A percentile compares a stretch with the other conserved stretches of the same genome.
phyloP scores from a whole-genome alignment of 2,888 invertebrate genomes.

The Abscondita cerata region DNA sequence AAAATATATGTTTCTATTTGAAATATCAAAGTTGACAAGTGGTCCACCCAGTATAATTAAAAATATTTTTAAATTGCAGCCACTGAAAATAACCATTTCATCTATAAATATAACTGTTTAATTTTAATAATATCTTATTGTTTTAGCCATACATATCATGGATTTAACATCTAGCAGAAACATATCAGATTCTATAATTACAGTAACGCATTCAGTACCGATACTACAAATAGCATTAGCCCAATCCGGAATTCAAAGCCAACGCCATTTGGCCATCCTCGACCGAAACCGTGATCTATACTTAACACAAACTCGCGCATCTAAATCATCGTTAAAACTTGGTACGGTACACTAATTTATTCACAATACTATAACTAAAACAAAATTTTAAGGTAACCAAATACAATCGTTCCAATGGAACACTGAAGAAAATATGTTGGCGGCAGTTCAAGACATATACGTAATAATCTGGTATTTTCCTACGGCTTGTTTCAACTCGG shows the following conservation, averaged over 20 bases:
- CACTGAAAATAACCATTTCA: no score
- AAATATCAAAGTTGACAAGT: no score
- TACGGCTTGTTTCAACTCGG: constrained; percentile 74
- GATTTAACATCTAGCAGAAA: constrained; percentile 82
- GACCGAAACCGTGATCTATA: constrained; percentile 91
- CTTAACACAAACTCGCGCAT: constrained; percentile 75
- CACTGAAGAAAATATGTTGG: constrained; percentile 78
- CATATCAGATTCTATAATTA: constrained; percentile 75
- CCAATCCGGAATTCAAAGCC: constrained; percentile 79
- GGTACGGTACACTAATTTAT: constrained; percentile 59
- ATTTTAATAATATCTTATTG: no score
- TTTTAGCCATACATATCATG: constrained; percentile 79
- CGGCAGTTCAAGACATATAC: constrained; percentile 79
- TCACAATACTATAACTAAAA: constrained; percentile 35
- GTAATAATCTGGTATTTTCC: constrained; percentile 86
- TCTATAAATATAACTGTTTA: no score
- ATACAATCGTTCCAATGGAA: constrained; percentile 71
- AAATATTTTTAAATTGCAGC: no score
- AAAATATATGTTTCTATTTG: no score
- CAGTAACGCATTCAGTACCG: constrained; percentile 77
- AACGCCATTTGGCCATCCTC: constrained; percentile 85
- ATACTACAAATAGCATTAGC: constrained; percentile 85
- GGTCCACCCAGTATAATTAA: no score
- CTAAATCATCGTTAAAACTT: constrained; percentile 74
- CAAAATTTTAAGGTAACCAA: constrained; percentile 61